Conservation (phyloP, 1,140 invertebrate species). For the Drosophila simulans region DNA sequence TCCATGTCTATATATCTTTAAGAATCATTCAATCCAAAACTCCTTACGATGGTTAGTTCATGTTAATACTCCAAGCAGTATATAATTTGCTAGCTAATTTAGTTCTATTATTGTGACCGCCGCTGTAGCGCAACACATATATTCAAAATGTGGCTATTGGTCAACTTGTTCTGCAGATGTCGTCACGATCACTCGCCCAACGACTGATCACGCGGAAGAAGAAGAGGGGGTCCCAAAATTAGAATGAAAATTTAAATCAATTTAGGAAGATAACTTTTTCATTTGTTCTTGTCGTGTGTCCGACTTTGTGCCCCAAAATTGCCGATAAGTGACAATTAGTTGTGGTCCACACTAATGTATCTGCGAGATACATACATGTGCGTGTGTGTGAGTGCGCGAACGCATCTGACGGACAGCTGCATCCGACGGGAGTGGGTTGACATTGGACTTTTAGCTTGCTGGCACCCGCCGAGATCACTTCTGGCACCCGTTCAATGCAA, state of each 20-base stretch:
- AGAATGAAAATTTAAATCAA: constrained; percentile 49
- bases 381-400: constrained; percentile 19
- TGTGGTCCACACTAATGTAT: constrained; percentile 39
- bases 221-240: constrained; percentile 29
- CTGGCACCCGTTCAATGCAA: constrained; percentile 70
- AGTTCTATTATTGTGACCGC: neutral
- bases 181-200: constrained; percentile 73
- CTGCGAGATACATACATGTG: constrained; percentile 32
- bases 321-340: constrained; percentile 70
- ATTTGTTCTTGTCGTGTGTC: constrained; percentile 11
- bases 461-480: constrained; percentile 44
- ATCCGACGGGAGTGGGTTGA: constrained; percentile 36
- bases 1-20: too few relatives aligned
- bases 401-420: constrained; percentile 50
- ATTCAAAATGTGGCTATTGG: constrained; percentile 15
- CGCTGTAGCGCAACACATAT: constrained; percentile 10
- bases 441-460: constrained; percentile 71
- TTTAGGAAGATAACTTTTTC: constrained; percentile 50
- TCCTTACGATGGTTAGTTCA: too few relatives aligned
- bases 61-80: too few relatives aligned
- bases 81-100: neutral
- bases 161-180: constrained; percentile 44
- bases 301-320: constrained; percentile 45
- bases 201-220: constrained; percentile 52
- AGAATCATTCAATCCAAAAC: too few relatives aligned